Percentiles rank a stretch among this genome's conserved stretches.
phyloP scores from a whole-genome alignment of 2,113 vertebrate genomes.

The Melanotaenia duboulayi region DNA sequence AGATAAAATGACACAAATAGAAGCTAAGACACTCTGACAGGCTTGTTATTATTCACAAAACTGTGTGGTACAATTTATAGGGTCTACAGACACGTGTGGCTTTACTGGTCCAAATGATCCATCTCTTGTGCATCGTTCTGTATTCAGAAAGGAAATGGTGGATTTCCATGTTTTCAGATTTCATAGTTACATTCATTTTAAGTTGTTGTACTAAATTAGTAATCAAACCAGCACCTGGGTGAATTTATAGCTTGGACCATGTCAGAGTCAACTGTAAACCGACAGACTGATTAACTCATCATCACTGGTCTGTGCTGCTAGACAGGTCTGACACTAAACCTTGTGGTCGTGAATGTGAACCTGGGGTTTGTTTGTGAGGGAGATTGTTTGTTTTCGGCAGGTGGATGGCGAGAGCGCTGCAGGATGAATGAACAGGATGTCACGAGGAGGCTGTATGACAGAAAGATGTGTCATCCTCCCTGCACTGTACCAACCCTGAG shows the following conservation, averaged over 20 bases:
- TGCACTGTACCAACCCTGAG: constrained; percentile 20
- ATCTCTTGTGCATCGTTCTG: not conserved
- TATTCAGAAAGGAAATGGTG: not conserved
- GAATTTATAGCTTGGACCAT: not conserved
- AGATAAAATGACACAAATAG: constrained; percentile 57
- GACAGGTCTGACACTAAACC: constrained; percentile 32
- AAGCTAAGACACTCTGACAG: constrained; percentile 44
- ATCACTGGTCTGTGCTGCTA: constrained; percentile 27
- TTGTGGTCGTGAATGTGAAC: constrained; percentile 30
- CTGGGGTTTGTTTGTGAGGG: constrained; percentile 46
- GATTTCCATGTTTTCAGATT: not conserved
- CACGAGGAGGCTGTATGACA: constrained; percentile 50
- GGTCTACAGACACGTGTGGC: not conserved
- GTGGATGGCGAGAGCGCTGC: constrained; percentile 42
- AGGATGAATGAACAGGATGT: constrained; percentile 64
- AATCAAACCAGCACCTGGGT: not conserved
- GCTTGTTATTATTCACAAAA: constrained; percentile 36
- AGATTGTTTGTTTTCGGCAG: constrained; percentile 57
- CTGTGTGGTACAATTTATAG: constrained; percentile 23
- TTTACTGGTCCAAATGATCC: too few relatives aligned
- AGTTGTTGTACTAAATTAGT: not conserved
- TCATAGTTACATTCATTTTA: not conserved
- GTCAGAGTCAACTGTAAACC: not conserved
- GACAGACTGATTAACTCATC: not conserved
- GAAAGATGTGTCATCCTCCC: constrained; percentile 59